Conservation (phyloP, 2,888 invertebrate species). For the Phymatocera aterrima region DNA sequence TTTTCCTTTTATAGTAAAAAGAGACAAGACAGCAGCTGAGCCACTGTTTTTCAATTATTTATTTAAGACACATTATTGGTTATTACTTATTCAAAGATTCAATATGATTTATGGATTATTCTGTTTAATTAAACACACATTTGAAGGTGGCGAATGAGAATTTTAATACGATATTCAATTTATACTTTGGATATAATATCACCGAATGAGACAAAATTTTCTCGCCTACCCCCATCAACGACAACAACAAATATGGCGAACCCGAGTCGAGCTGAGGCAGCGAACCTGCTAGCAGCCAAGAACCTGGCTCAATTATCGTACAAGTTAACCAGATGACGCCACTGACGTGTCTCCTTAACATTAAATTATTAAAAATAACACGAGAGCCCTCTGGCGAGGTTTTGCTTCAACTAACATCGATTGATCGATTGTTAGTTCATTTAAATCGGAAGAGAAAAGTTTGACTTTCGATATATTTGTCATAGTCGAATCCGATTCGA, state of each 20-base stretch:
- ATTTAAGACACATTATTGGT: constrained; percentile 39
- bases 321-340: constrained; percentile 57
- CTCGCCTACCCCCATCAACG: constrained; percentile 81
- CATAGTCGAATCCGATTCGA: neutral
- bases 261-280: constrained; percentile 57
- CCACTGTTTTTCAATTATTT: constrained; percentile 52
- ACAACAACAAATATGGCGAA: constrained; percentile 90
- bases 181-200: constrained; percentile 44
- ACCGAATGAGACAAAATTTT: constrained; percentile 52
- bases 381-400: neutral
- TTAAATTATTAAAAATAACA: neutral
- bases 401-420: neutral
- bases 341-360: constrained; percentile 44
- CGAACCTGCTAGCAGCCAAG: constrained; percentile 52
- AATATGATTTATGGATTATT: neutral
- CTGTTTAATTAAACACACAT: too few relatives aligned
- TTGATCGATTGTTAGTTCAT: neutral
- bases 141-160: neutral
- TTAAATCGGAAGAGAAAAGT: neutral
- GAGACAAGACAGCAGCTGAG: constrained; percentile 46
- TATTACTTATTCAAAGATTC: neutral
- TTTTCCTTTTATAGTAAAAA: too few relatives aligned
- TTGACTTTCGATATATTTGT: neutral
- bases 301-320: constrained; percentile 56
- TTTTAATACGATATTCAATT: constrained; percentile 39